Evolutionary conservation across 2,888 invertebrate species (phyloP).

Genomic region (Sepioteuthis lessoniana): DNA sequence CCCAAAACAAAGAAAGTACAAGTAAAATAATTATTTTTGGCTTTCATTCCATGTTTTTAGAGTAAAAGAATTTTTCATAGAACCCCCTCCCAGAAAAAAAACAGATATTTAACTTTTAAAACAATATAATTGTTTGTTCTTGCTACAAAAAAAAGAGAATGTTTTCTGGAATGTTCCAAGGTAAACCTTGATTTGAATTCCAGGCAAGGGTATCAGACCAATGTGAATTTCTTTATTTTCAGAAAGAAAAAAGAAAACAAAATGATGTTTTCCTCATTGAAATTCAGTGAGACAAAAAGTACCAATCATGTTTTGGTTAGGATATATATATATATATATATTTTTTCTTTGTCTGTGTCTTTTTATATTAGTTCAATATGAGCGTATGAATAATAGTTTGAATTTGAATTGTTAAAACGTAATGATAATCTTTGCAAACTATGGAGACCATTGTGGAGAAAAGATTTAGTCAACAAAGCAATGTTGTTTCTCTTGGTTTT

Average conservation of each 20-base stretch:
- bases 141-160: background rate
- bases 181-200: no score
- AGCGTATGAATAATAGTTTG: background rate
- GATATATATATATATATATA: background rate
- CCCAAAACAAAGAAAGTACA: background rate
- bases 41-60: conserved; percentile 23
- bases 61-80: background rate
- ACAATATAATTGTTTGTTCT: background rate
- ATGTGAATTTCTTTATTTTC: background rate
- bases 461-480: conserved; percentile 2
- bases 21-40: background rate
- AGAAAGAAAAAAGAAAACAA: background rate
- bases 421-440: conserved; percentile 2
- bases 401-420: background rate
- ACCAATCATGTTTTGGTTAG: background rate
- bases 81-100: background rate
- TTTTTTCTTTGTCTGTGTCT: background rate
- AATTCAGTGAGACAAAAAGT: background rate
- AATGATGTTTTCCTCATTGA: background rate
- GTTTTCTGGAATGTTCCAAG: background rate
- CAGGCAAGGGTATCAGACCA: background rate
- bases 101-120: background rate
- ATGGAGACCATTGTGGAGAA: background rate
- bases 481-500: background rate
- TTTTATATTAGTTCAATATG: background rate